Evolutionary conservation across 2,113 vertebrate species (phyloP), one percentile per base, ranked within the genome.

Genomic region (Muntiacus muntjak): DNA sequence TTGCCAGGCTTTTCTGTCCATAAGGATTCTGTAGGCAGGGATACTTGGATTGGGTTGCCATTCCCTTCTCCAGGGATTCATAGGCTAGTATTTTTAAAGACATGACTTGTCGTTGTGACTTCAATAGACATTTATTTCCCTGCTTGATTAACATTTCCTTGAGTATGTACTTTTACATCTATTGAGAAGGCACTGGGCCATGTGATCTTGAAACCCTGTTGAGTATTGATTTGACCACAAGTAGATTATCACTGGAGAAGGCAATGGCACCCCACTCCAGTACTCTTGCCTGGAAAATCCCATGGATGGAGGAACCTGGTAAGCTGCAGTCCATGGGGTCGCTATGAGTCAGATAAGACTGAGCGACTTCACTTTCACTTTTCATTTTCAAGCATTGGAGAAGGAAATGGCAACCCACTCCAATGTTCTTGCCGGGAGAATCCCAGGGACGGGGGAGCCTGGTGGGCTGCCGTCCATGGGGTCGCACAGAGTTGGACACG

Each of bases 321-420:
- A 2, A 4, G 23, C 57, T 58, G 10, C 64, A 36, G 17, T 67
- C 64, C n/a, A 71, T 67, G 17, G n/a, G 2, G n/a, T 71, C n/a
- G 5, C 64, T 11, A 21, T 36, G n/a, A 36, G 64, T 21, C 9
- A 0, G n/a, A 71, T 21, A 71, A 9, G 0, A 36, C 17, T 21
- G 8, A 36, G 64, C 5, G n/a, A 71, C n/a, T 71, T 36, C 33
- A 67, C 64, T n/a, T 67, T 67, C 62, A 19, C 62, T 67, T 67
- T 67, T 19, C 16, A n/a, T 7, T 67, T 67, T n/a, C 62, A n/a
- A 10, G 3, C 62, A 67, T 10, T 67, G 62, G 79, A 45, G 16
- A 67, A 67, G 33, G 64, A 19, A 67, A 67, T 36, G 64, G 33
- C 17, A 21, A 67, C 64, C 33, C 33, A 67, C 64, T 67, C 17